Conservation (phyloP, 2,888 invertebrate genomes). For the Trilocha varians region DNA sequence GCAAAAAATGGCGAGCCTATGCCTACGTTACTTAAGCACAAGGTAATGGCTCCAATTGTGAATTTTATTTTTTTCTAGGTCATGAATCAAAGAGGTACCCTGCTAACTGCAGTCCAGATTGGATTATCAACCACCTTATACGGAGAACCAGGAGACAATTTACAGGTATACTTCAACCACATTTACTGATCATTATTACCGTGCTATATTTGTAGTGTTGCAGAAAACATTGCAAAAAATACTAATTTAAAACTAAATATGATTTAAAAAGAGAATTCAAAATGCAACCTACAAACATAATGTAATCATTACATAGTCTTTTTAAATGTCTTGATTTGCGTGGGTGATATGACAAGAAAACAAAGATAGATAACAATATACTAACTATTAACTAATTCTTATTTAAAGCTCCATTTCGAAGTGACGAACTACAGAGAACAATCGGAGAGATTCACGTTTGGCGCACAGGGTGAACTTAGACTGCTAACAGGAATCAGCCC, state of each 20-base stretch:
- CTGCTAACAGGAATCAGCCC: slow-evolving; percentile 74
- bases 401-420: slow-evolving; percentile 76
- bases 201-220: no score
- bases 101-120: slow-evolving; percentile 54
- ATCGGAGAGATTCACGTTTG: slow-evolving; percentile 70
- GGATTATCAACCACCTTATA: slow-evolving; percentile 54
- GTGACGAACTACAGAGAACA: slow-evolving; percentile 80
- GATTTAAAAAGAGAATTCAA: no score
- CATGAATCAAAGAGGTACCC: slow-evolving; percentile 41
- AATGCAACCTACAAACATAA: no score
- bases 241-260: neutral
- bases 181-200: no score
- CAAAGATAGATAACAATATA: neutral
- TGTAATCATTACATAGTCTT: no score
- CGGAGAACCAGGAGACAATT: slow-evolving; percentile 52
- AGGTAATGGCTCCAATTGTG: neutral
- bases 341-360: no score
- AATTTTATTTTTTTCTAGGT: slow-evolving; percentile 29
- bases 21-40: no score
- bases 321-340: no score
- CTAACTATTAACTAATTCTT: neutral
- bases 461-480: slow-evolving; percentile 73
- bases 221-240: no score
- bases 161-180: slow-evolving; percentile 54
- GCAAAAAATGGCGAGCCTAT: no score